phyloP scores from a whole-genome alignment of 2,888 invertebrate species.

The Mactromeris polynyma region DNA sequence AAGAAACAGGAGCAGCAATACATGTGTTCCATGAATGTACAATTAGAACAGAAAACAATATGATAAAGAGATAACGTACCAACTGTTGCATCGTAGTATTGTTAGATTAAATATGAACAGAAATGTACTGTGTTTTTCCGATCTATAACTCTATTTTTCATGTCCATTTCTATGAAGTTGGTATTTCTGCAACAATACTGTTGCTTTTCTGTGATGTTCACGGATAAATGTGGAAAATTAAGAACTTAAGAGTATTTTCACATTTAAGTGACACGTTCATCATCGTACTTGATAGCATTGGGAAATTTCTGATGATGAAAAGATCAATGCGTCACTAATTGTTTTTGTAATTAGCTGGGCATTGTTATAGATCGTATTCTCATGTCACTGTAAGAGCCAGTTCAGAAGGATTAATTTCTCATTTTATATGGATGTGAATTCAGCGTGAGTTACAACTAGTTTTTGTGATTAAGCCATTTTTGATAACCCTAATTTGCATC shows the following conservation, averaged over 20 bases:
- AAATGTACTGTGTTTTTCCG: neutral
- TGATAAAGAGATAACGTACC: neutral
- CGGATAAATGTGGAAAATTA: constrained; percentile 3
- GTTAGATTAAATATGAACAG: neutral
- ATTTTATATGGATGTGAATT: constrained; percentile 68
- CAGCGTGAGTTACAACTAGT: constrained; percentile 63
- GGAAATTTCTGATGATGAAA: constrained; percentile 32
- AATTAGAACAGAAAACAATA: neutral
- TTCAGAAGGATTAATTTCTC: constrained; percentile 71
- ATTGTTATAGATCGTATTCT: constrained; percentile 67
- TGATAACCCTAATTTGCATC: constrained; percentile 71
- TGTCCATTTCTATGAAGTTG: neutral
- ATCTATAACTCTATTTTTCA: neutral
- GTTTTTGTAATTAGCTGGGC: constrained; percentile 69
- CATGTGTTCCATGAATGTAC: neutral
- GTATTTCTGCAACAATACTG: neutral
- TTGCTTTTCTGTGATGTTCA: neutral
- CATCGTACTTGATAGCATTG: neutral
- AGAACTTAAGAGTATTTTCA: constrained; percentile 18
- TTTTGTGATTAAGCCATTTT: constrained; percentile 71
- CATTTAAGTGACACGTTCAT: neutral
- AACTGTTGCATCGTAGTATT: neutral
- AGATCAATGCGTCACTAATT: constrained; percentile 67
- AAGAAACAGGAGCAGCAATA: neutral
- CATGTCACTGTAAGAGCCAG: constrained; percentile 64